Percentiles rank a stretch among this genome's conserved stretches.
Conservation (phyloP, 2,113 vertebrate genomes). For the Cyprinodon tularosa region DNA sequence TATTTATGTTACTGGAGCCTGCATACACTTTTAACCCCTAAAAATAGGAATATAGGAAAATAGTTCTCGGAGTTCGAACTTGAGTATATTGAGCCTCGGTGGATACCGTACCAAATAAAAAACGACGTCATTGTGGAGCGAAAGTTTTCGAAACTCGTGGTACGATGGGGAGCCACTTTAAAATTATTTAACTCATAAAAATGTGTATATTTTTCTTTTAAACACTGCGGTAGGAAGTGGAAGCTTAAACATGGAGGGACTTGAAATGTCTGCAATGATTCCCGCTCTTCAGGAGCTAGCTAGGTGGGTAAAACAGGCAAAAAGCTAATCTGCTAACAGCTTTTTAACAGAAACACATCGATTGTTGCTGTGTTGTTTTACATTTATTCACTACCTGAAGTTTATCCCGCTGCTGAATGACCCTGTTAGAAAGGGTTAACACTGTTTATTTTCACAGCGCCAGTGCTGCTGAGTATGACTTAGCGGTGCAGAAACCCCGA, state of each 20-base stretch:
- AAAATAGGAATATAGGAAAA: neutral
- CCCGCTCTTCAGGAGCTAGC: slow-evolving; percentile 92
- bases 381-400: neutral
- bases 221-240: neutral
- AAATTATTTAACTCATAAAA: neutral
- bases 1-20: neutral
- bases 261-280: slow-evolving; percentile 96
- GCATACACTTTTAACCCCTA: too few species aligned
- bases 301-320: slow-evolving; percentile 76
- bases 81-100: slow-evolving; percentile 7
- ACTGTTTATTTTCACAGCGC: slow-evolving; percentile 80
- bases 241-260: slow-evolving; percentile 76
- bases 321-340: slow-evolving; percentile 13
- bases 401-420: neutral
- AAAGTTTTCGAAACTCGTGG: slow-evolving; percentile 61
- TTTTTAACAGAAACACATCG: neutral
- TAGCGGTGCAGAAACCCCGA: slow-evolving; percentile 92
- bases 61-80: neutral
- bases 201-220: too few species aligned
- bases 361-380: neutral
- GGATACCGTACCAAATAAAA: slow-evolving; percentile 57
- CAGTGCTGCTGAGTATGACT: slow-evolving; percentile 85
- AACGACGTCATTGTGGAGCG: slow-evolving; percentile 64
- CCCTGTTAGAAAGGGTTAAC: neutral
- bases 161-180: neutral